These are phyloP conservation scores for Gryon sp. DNA, from an alignment of 1,140 invertebrate genomes.

Conservation along the genomic window DNA sequence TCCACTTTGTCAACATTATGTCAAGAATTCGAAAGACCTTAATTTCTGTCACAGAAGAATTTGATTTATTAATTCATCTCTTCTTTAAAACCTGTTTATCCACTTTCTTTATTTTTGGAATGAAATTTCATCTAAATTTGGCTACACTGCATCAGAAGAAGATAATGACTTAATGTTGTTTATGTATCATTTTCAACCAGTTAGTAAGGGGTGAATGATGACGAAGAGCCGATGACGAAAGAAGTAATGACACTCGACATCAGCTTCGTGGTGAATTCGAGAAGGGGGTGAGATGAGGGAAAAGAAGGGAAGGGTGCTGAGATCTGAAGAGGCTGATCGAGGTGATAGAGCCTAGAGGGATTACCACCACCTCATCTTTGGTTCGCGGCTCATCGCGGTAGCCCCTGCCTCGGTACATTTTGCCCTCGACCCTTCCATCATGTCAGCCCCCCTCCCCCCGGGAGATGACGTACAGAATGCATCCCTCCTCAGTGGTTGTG, in stretches of 20 bases:
- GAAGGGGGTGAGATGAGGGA: too few species aligned
- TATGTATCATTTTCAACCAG: conserved; percentile 39
- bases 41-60: too few species aligned
- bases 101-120: too few species aligned
- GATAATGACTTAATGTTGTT: conserved; percentile 29
- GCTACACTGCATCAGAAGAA: too few species aligned
- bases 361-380: conserved; percentile 69
- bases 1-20: too few species aligned
- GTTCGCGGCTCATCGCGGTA: conserved; percentile 55
- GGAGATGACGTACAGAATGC: conserved; percentile 50
- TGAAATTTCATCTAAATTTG: too few species aligned
- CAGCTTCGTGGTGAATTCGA: conserved; percentile 9
- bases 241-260: conserved; percentile 53
- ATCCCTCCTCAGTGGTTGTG: conserved; percentile 43
- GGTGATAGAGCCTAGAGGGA: conserved; percentile 67
- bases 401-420: conserved; percentile 40
- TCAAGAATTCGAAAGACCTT: too few species aligned
- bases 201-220: conserved; percentile 16
- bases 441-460: conserved; percentile 50
- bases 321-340: conserved; percentile 59
- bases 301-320: too few species aligned
- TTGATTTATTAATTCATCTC: too few species aligned
- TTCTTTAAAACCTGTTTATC: too few species aligned
- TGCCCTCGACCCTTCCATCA: conserved; percentile 66
- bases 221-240: conserved; percentile 53